phyloP scores from a whole-genome alignment of 2,888 invertebrate species.

The Aspidapion aeneum region DNA sequence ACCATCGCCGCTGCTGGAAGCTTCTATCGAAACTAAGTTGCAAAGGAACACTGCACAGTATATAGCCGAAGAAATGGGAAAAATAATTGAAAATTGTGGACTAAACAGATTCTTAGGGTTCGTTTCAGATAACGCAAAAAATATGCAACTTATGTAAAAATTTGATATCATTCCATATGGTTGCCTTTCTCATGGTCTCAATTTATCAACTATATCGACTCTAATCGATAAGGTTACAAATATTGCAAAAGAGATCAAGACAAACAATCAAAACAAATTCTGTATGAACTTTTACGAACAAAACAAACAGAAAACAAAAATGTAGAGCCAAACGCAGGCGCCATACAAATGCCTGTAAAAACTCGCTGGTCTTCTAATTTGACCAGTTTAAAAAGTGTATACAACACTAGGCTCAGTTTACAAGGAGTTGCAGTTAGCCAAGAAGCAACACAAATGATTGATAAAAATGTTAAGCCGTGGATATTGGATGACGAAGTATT shows the following conservation, averaged over 20 bases:
- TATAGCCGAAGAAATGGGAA: slow-evolving; percentile 6
- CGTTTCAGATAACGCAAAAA: slow-evolving; percentile 4
- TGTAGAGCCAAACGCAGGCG: not conserved
- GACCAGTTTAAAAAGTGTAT: not conserved
- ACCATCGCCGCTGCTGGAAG: not conserved
- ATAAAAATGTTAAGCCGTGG: slow-evolving; percentile 14
- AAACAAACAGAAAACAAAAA: slow-evolving; percentile 6
- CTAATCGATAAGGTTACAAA: not conserved
- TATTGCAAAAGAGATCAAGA: not conserved
- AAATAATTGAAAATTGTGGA: slow-evolving; percentile 9
- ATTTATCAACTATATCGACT: not conserved
- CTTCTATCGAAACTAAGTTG: slow-evolving; percentile 7
- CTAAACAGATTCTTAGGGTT: slow-evolving; percentile 9
- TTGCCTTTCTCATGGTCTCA: not conserved
- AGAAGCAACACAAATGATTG: slow-evolving; percentile 14
- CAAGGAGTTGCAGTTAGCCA: slow-evolving; percentile 15
- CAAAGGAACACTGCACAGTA: slow-evolving; percentile 5
- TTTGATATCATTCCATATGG: not conserved
- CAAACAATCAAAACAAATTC: not conserved
- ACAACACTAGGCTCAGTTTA: slow-evolving; percentile 10
- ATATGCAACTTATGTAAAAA: slow-evolving; percentile 11
- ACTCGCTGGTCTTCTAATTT: not conserved
- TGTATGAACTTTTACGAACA: slow-evolving; percentile 1
- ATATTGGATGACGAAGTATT: too few species aligned
- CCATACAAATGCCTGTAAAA: slow-evolving; percentile 5